These are phyloP conservation scores for Macaria liturata DNA, from an alignment of 2,888 invertebrate genomes.

Conservation along the genomic window DNA sequence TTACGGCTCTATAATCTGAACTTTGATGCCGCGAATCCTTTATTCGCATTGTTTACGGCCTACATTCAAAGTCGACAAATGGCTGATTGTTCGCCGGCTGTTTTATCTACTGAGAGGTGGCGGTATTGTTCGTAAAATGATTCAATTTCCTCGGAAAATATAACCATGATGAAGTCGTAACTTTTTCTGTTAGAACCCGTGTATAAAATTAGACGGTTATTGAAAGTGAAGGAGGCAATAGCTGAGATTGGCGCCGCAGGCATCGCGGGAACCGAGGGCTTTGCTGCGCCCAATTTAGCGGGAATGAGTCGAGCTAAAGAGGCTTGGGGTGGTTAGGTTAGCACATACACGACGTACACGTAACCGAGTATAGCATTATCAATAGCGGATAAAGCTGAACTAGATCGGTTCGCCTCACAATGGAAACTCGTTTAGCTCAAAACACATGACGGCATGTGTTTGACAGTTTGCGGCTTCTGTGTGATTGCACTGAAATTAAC, in stretches of 20 bases:
- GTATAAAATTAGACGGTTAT: conserved; percentile 41
- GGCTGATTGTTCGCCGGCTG: conserved; percentile 18
- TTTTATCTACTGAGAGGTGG: conserved; percentile 27
- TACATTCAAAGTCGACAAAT: conserved; percentile 22
- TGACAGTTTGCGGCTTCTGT: conserved; percentile 36
- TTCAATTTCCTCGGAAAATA: conserved; percentile 24
- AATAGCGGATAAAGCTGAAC: conserved; percentile 26
- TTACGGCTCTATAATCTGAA: conserved; percentile 44
- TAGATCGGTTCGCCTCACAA: conserved; percentile 35
- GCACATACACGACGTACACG: conserved; percentile 1
- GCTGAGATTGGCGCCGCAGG: conserved; percentile 41
- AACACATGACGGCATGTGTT: conserved; percentile 38
- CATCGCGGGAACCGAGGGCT: conserved; percentile 36
- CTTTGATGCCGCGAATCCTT: conserved; percentile 41
- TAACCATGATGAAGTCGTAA: conserved; percentile 15
- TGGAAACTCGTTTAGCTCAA: conserved; percentile 46
- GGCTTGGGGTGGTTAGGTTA: conserved; percentile 6
- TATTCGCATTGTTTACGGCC: conserved; percentile 33
- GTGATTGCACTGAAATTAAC: conserved; percentile 31
- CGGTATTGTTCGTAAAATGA: conserved; percentile 29
- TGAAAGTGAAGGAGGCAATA: conserved; percentile 42
- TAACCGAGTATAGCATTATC: conserved; percentile 2
- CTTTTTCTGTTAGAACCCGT: conserved; percentile 24
- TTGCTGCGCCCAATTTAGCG: conserved; percentile 40
- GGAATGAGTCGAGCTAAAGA: conserved; percentile 23